A percentile compares a stretch with the other conserved stretches of the same genome.
These are phyloP conservation scores for Calliphora vomitoria DNA, from an alignment of 2,888 invertebrate genomes.

Conservation along the genomic window DNA sequence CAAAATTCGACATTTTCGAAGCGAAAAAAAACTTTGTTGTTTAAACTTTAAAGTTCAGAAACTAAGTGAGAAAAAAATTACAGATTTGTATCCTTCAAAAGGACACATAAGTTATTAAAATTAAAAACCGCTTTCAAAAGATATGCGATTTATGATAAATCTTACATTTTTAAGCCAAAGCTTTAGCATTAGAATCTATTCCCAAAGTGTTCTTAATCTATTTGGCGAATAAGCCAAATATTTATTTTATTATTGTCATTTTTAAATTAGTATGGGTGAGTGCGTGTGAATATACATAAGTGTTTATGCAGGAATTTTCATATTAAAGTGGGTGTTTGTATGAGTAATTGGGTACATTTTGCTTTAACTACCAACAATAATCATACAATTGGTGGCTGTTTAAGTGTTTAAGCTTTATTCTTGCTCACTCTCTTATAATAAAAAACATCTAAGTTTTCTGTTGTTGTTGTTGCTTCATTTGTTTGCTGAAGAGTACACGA, in stretches of 20 bases:
- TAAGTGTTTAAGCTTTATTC: conserved; percentile 64
- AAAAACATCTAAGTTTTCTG: not conserved
- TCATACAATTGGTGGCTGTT: conserved; percentile 64
- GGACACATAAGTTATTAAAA: no score
- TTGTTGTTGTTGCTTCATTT: conserved; percentile 25
- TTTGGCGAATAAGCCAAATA: no score
- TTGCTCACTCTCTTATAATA: not conserved
- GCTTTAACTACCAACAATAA: conserved; percentile 68
- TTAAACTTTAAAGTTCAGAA: no score
- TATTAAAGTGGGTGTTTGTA: conserved; percentile 50
- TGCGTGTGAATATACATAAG: not conserved
- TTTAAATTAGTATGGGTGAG: not conserved
- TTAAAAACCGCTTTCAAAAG: no score
- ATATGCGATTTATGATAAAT: no score
- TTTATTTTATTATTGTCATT: not conserved
- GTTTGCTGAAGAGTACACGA: conserved; percentile 23
- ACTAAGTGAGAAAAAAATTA: no score
- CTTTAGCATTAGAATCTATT: no score
- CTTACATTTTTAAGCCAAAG: no score
- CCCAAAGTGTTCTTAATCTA: no score
- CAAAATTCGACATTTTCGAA: no score
- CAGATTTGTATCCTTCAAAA: no score
- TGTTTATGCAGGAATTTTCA: not conserved
- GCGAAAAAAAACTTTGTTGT: no score
- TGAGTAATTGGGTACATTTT: conserved; percentile 69